Evolutionary conservation across 2,797 vertebrate genomes (phyloP), one percentile per base, ranked within the genome.

Genomic region (Momotus momota): DNA sequence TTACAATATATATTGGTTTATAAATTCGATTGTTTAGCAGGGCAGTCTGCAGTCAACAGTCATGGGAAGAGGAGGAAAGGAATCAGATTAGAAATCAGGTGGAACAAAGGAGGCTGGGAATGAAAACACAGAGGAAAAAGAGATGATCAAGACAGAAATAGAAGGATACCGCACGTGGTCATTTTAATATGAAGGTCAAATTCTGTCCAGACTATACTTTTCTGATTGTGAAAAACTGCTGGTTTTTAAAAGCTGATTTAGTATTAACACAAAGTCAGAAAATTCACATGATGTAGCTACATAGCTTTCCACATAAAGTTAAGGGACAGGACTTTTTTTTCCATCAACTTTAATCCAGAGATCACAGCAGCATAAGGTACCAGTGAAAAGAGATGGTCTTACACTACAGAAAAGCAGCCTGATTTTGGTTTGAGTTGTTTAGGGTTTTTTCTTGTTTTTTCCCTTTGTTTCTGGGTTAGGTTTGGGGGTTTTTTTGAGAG

Each of bases 1-100:
- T 97, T 97, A 95, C 89, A 96, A 94, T 94, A 94, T 88, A 96
- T 95, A 95, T 97, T 97, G 94, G 65, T 94, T 96, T 96, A 86
- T 82, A 96, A 97, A 94, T 95, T 71, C 2, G 4, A 91, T 95
- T 89, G 79, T 91, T 96, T 96, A 92, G 81, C 88, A 58, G 61
- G 57, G 69, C 64, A 64, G 86, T 51, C 61, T 81, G 81, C 57
- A 96, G 94, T 23, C 72, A 89, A 75, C 62, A 38, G 38, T 75
- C 35, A 9, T 29, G 57, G 94, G 7, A 73, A 78, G 35, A 80
- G 54, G 16, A 86, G 81, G 87, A 93, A 96, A 83, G 31, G 79
- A 84, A 95, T 94, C 43, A 92, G 70, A 96, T 94, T 93, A 94
- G 77, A 94, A 96, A 95, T 88, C 89, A 75, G 25, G 48, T 79